Conservation (phyloP, 2,888 invertebrate species). For the Drosophila quinaria region DNA sequence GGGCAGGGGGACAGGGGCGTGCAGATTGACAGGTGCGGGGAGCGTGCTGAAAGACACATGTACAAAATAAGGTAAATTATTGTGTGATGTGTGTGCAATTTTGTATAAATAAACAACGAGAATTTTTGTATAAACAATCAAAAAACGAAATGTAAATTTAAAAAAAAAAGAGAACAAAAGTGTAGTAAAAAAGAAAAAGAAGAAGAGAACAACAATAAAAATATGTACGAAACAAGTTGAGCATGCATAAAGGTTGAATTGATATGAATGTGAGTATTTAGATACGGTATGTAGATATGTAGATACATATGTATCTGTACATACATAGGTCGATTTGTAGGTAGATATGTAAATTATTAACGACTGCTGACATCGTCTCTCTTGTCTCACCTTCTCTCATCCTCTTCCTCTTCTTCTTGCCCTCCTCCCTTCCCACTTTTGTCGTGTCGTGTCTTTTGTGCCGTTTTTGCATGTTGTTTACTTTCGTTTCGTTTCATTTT, state of each 20-base stretch:
- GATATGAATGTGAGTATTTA: conserved; percentile 2
- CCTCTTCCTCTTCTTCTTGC: neutral
- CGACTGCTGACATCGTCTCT: conserved; percentile 66
- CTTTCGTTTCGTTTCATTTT: conserved; percentile 55
- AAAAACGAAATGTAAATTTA: conserved; percentile 31
- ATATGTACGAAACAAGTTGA: conserved; percentile 49
- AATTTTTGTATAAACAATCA: conserved; percentile 60
- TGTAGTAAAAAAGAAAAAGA: neutral
- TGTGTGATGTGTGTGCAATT: conserved; percentile 74
- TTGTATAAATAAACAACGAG: conserved; percentile 69
- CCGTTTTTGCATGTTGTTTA: conserved; percentile 62
- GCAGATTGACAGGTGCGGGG: conserved; percentile 28
- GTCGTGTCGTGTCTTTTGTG: conserved; percentile 58
- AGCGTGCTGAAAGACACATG: conserved; percentile 36
- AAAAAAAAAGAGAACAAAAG: conserved; percentile 14
- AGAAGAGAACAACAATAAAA: conserved; percentile 15
- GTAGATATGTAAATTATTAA: conserved; percentile 41
- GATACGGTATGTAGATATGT: conserved; percentile 1
- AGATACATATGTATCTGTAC: conserved; percentile 12
- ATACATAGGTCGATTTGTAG: conserved; percentile 42
- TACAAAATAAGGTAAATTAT: conserved; percentile 57
- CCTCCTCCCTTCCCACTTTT: neutral
- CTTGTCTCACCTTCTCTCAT: neutral
- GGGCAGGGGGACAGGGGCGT: conserved; percentile 22
- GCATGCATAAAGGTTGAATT: conserved; percentile 39